A percentile compares a stretch with the other conserved stretches of the same genome.
These are phyloP conservation scores for Tragelaphus scriptus DNA, from an alignment of 2,113 vertebrate genomes.

Conservation along the genomic window DNA sequence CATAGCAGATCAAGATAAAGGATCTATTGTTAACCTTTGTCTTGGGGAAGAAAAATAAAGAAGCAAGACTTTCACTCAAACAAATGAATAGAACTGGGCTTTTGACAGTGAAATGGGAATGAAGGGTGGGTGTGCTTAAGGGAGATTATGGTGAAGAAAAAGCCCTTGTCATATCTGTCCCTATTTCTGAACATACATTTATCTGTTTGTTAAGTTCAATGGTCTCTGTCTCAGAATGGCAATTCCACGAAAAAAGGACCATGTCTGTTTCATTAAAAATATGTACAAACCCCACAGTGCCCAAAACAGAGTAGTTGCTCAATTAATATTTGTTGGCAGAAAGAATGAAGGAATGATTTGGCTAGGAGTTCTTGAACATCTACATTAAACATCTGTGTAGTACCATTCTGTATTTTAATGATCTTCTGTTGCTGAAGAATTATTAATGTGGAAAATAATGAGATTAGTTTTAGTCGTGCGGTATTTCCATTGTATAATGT, in stretches of 20 bases:
- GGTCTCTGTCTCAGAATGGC: not conserved
- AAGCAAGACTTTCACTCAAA: not conserved
- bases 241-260: not conserved
- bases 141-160: not conserved
- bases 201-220: not conserved
- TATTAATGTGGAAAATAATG: slow-evolving; percentile 34
- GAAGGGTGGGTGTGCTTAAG: not conserved
- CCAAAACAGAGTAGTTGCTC: not conserved
- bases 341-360: not conserved
- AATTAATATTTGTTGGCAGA: not conserved
- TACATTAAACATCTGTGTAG: not conserved
- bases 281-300: not conserved
- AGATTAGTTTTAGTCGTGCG: slow-evolving; percentile 38
- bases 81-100: not conserved
- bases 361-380: not conserved
- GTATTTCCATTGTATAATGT: slow-evolving; percentile 25
- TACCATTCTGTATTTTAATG: not conserved
- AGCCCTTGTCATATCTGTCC: not conserved
- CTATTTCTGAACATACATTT: not conserved
- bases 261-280: not conserved
- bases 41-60: not conserved
- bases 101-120: not conserved
- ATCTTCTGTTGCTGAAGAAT: slow-evolving; percentile 35
- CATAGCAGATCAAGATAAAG: not conserved
- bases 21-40: not conserved